These are phyloP conservation scores for Rhabdophis nuchalis DNA, from an alignment of 2,797 vertebrate species.

Conservation along the genomic window DNA sequence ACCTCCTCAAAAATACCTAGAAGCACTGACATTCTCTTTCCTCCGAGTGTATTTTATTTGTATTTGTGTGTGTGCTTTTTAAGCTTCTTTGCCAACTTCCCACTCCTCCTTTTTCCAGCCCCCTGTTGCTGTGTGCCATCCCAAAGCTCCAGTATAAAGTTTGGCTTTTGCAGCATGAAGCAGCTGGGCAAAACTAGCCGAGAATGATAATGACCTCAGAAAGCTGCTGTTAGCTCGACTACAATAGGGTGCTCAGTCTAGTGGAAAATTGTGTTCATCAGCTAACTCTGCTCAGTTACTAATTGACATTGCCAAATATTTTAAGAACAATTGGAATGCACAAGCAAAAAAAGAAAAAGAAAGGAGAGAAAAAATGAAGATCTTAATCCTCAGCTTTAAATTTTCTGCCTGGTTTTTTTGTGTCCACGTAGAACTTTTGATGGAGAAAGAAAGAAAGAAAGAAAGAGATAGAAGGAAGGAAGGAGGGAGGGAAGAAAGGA, in stretches of 20 bases:
- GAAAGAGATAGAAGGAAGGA: too few relatives aligned
- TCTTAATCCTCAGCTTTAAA: constrained; percentile 94
- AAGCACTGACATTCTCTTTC: constrained; percentile 72
- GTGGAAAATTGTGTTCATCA: constrained; percentile 99
- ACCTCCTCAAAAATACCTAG: constrained; percentile 66
- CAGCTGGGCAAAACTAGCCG: constrained; percentile 99
- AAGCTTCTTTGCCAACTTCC: constrained; percentile 68
- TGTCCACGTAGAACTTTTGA: constrained; percentile 70
- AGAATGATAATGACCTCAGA: constrained; percentile 99
- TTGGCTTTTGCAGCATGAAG: constrained; percentile 97
- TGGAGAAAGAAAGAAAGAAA: constrained; percentile 65
- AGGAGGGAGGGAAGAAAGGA: constrained; percentile 38
- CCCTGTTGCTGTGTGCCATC: constrained; percentile 91
- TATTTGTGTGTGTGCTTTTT: constrained; percentile 14
- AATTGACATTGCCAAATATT: constrained; percentile 99
- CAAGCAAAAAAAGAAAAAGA: constrained; percentile 71
- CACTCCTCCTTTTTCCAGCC: constrained; percentile 77
- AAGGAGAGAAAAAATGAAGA: constrained; percentile 76
- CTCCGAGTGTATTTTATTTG: constrained; percentile 63
- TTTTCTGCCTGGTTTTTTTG: constrained; percentile 67
- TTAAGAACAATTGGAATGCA: constrained; percentile 99
- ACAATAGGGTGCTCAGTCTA: constrained; percentile 99
- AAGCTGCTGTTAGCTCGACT: constrained; percentile 99
- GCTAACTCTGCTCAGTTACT: constrained; percentile 99
- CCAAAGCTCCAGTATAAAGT: constrained; percentile 87